Conservation (phyloP, 2,888 invertebrate genomes). For the Pristionchus fissidentatus region DNA sequence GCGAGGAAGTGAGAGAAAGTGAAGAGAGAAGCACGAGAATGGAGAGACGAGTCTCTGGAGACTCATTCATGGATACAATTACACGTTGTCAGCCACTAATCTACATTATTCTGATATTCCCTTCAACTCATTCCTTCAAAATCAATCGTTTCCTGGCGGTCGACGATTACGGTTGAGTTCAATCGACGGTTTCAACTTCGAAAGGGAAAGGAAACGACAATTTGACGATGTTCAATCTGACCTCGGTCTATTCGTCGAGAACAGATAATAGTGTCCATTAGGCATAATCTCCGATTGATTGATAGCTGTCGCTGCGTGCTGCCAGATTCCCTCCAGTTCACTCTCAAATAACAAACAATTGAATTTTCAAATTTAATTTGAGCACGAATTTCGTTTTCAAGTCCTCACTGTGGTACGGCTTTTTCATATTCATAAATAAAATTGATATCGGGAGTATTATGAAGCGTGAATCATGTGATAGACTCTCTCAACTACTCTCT, state of each 20-base stretch:
- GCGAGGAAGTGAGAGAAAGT: slow-evolving; percentile 40
- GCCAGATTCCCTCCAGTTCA: slow-evolving; percentile 57
- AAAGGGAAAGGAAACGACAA: neutral
- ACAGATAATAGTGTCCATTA: slow-evolving; percentile 57
- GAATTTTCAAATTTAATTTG: neutral
- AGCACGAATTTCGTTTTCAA: too few relatives aligned
- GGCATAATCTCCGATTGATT: slow-evolving; percentile 61
- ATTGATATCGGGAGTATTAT: too few relatives aligned
- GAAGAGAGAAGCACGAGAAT: slow-evolving; percentile 35
- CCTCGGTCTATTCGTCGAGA: slow-evolving; percentile 49
- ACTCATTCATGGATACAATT: neutral
- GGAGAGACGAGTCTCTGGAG: neutral
- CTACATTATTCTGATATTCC: neutral
- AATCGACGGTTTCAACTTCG: neutral
- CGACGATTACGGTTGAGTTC: neutral
- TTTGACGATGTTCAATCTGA: neutral
- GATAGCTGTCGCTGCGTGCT: slow-evolving; percentile 57
- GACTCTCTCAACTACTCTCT: too few relatives aligned
- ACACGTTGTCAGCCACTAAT: neutral
- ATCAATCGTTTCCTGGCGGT: neutral
- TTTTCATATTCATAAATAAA: too few relatives aligned
- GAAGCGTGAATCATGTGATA: neutral
- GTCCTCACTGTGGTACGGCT: too few relatives aligned
- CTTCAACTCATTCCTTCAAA: neutral
- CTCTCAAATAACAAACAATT: slow-evolving; percentile 45